phyloP scores from a whole-genome alignment of 2,113 vertebrate genomes.

The Caretta caretta region DNA sequence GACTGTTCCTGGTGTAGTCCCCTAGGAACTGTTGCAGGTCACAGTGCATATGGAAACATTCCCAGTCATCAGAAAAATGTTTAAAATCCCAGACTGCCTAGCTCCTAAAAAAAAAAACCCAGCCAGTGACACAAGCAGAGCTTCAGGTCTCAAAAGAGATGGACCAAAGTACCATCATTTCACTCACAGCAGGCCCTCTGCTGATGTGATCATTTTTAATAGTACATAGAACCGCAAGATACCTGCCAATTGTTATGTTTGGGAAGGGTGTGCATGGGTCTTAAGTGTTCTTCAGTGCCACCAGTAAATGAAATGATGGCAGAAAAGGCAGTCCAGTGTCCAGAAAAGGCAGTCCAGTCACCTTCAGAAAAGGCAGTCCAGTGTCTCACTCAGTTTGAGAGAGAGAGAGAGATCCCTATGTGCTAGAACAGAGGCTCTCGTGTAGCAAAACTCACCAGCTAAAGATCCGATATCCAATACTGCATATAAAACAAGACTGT shows the following conservation, averaged over 20 bases:
- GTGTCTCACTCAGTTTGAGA: not conserved
- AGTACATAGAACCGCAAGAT: not conserved
- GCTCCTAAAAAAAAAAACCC: not conserved
- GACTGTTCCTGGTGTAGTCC: not conserved
- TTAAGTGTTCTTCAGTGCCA: not conserved
- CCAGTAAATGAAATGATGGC: too few relatives aligned
- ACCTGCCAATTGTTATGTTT: not conserved
- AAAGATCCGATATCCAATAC: conserved; percentile 8
- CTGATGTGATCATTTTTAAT: not conserved
- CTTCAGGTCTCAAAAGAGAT: not conserved
- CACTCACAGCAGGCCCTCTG: not conserved
- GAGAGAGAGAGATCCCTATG: not conserved
- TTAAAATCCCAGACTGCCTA: not conserved
- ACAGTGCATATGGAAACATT: not conserved
- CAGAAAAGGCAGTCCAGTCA: too few relatives aligned
- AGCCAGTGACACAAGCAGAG: not conserved
- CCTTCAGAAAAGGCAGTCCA: not conserved
- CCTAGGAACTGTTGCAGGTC: not conserved
- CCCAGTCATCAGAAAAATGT: too few relatives aligned
- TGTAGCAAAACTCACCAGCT: not conserved
- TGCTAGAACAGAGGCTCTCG: not conserved
- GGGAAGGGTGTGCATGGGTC: accelerated
- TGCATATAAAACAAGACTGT: not conserved
- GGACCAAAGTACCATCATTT: not conserved
- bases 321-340: not conserved